phyloP scores from a whole-genome alignment of 1,140 invertebrate genomes.

The Drosophila obscura region DNA sequence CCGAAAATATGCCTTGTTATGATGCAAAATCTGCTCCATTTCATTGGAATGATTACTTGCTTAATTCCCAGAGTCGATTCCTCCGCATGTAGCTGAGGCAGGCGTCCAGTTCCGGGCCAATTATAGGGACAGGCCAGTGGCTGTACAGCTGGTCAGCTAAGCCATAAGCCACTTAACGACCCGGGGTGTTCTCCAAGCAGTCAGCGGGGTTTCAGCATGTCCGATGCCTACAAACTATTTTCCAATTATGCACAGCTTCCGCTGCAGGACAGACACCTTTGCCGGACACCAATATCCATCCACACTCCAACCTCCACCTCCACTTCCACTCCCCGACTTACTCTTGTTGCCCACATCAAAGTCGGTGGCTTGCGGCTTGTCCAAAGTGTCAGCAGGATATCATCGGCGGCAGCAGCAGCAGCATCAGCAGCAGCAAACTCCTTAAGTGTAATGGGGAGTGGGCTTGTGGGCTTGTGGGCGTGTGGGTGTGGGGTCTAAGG shows the following conservation, averaged over 20 bases:
- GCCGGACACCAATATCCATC: background rate
- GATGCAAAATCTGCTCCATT: slow-evolving; percentile 20
- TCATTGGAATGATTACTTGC: slow-evolving; percentile 21
- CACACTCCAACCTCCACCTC: background rate
- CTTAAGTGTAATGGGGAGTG: slow-evolving; percentile 19
- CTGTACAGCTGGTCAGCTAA: slow-evolving; percentile 10
- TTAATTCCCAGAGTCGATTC: slow-evolving; percentile 17
- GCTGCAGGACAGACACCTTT: slow-evolving; percentile 47
- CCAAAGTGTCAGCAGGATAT: slow-evolving; percentile 72
- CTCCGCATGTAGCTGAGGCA: background rate
- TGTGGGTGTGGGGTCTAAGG: background rate
- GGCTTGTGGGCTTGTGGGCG: slow-evolving; percentile 18
- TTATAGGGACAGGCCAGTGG: slow-evolving; percentile 23
- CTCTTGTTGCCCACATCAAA: slow-evolving; percentile 58
- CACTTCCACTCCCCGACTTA: slow-evolving; percentile 7
- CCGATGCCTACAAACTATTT: slow-evolving; percentile 53
- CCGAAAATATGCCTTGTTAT: slow-evolving; percentile 26
- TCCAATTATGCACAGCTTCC: slow-evolving; percentile 72
- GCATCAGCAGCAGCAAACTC: slow-evolving; percentile 9
- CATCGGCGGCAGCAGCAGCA: slow-evolving; percentile 32
- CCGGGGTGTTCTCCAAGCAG: slow-evolving; percentile 11
- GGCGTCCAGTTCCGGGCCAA: slow-evolving; percentile 16
- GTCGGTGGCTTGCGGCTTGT: slow-evolving; percentile 48
- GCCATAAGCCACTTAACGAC: slow-evolving; percentile 61
- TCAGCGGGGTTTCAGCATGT: slow-evolving; percentile 25